Evolutionary conservation across 2,888 invertebrate genomes (phyloP), one percentile per base, ranked within the genome.

Genomic region (Spilarctia lutea): DNA sequence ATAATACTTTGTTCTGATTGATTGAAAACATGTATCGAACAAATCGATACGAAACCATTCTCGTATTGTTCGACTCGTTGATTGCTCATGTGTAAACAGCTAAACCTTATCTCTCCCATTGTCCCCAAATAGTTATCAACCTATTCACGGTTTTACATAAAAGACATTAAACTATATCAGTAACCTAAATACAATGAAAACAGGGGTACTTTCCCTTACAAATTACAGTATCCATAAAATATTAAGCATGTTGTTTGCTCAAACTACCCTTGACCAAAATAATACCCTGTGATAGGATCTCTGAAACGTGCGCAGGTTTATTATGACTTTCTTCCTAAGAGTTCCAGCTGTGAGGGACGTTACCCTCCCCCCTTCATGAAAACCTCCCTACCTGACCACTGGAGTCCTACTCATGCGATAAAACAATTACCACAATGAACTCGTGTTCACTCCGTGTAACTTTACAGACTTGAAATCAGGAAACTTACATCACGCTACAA

Each of bases 391-490:
- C 88, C 90, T 91, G 90, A 88, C 91, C 91, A 90, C 81, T 87
- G 90, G 88, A 86, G 88, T 90, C 85, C 88, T 88, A 88, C 92
- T 93, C 95, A 96, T 95, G 95, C 95, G 94, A 96, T 95, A 95
- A 96, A 96, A 95, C 94, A 96, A 96, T 95, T 95, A 95, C 94
- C 91, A 89, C 91, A 90, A 89, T 91, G 89, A 91, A 94, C 89
- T 91, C 87, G 88, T 88, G 91, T 90, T 91, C 84, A 87, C 79
- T 88, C 87, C 91, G 91, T 86, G 87, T 89, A 90, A 90, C 88
- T 88, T 87, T 81, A 84, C 86, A 88, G 87, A 85, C 87, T 85
- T 85, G 87, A 89, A 88, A 89, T 85, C 76, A 81, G 85, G 72
- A 83, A 88, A 87, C 76, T 86, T 87, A 83, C 77, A 81, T 82